Evolutionary conservation across 2,113 vertebrate genomes (phyloP).

Genomic region (Potamarius usumacintae): DNA sequence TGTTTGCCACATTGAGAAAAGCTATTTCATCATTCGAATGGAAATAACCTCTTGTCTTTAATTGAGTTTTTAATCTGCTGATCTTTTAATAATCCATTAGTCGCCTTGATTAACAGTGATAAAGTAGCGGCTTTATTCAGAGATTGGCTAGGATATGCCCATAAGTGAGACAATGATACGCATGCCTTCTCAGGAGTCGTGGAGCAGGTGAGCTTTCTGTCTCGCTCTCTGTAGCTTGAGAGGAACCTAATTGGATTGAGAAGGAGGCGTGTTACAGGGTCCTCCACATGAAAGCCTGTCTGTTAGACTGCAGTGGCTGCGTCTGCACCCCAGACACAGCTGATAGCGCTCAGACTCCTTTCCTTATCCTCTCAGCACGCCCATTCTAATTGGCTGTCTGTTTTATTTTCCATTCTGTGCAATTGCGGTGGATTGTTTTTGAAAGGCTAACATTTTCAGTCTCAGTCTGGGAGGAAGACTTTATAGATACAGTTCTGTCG

Average conservation of each 20-base stretch:
- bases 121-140: conserved; percentile 66
- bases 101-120: conserved; percentile 68
- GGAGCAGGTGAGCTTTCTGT: conserved; percentile 38
- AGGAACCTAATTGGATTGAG: conserved; percentile 73
- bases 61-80: conserved; percentile 54
- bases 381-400: conserved; percentile 72
- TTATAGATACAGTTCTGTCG: neutral
- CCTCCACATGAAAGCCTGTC: conserved; percentile 66
- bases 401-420: conserved; percentile 65
- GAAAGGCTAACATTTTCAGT: conserved; percentile 58
- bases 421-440: conserved; percentile 65
- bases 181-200: conserved; percentile 60
- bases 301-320: conserved; percentile 62
- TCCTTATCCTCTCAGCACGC: conserved; percentile 67
- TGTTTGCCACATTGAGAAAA: conserved; percentile 13
- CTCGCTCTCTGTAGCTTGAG: conserved; percentile 62
- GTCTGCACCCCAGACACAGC: conserved; percentile 63
- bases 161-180: conserved; percentile 69
- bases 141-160: conserved; percentile 62
- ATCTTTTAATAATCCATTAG: conserved; percentile 73
- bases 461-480: neutral
- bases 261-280: conserved; percentile 68
- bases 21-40: conserved; percentile 26
- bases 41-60: conserved; percentile 63
- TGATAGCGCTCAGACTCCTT: conserved; percentile 66